Percentiles rank a stretch among this genome's conserved stretches.
phyloP scores from a whole-genome alignment of 2,113 vertebrate genomes.

The Oostethus manadensis region DNA sequence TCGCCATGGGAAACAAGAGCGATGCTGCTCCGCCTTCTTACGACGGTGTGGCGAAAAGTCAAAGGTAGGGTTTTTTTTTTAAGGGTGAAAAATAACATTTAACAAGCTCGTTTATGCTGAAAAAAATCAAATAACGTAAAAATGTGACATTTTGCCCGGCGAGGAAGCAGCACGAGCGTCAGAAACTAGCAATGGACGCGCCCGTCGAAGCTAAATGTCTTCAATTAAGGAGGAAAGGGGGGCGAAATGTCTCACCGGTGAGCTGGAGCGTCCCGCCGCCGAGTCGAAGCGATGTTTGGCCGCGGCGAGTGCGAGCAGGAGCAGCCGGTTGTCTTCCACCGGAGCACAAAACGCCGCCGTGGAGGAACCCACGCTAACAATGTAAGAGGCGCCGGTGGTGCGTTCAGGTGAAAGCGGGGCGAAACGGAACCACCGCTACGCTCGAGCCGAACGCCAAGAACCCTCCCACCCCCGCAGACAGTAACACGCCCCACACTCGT shows the following conservation, averaged over 20 bases:
- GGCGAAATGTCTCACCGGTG: too few relatives aligned
- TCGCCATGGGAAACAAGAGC: slow-evolving; percentile 68
- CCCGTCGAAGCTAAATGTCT: too few relatives aligned
- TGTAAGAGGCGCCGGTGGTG: slow-evolving; percentile 32
- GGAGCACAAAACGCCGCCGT: slow-evolving; percentile 42
- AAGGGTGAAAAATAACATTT: not conserved
- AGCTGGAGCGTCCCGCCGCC: too few relatives aligned
- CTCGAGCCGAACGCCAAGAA: not conserved
- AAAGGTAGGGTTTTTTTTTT: not conserved
- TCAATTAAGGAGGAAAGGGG: too few relatives aligned
- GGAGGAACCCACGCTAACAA: slow-evolving; percentile 56
- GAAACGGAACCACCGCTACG: not conserved
- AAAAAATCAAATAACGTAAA: too few relatives aligned
- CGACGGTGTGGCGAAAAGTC: slow-evolving; percentile 18
- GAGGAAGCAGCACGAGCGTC: too few relatives aligned
- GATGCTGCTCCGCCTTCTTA: slow-evolving; percentile 12
- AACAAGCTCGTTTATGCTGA: not conserved
- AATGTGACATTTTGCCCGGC: too few relatives aligned
- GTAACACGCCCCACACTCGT: not conserved
- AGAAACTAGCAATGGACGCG: too few relatives aligned
- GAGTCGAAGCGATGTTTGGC: slow-evolving; percentile 9
- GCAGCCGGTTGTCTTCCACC: slow-evolving; percentile 31
- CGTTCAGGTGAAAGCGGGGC: not conserved
- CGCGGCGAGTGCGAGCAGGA: slow-evolving; percentile 15
- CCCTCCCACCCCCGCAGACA: too few relatives aligned